A percentile compares a stretch with the other conserved stretches of the same genome.
These are phyloP conservation scores for Parasteatoda tepidariorum DNA, from an alignment of 1,140 invertebrate genomes.

Conservation along the genomic window DNA sequence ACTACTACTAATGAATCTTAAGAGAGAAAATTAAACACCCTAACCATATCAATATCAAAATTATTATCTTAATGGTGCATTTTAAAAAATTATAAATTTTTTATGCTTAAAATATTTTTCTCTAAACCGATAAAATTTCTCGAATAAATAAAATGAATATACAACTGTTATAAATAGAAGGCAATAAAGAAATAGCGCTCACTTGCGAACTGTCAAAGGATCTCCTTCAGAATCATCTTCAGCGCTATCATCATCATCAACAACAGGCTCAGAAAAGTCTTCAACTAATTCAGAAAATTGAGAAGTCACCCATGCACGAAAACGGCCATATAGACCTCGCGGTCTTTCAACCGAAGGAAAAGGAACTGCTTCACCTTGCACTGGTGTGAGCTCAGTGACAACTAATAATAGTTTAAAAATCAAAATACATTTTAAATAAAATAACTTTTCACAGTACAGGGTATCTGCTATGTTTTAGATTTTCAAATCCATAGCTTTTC, in stretches of 20 bases:
- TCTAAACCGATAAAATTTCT: too few relatives aligned
- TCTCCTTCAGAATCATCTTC: conserved; percentile 58
- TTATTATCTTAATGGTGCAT: too few relatives aligned
- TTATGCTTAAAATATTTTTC: too few relatives aligned
- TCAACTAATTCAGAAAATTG: conserved; percentile 41
- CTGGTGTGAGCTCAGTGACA: conserved; percentile 34
- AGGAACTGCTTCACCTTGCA: conserved; percentile 28
- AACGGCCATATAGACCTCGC: not conserved
- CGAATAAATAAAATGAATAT: too few relatives aligned
- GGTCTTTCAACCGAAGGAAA: conserved; percentile 22
- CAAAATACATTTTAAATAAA: not conserved
- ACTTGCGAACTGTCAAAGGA: conserved; percentile 59
- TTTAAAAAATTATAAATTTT: too few relatives aligned
- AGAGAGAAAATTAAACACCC: too few relatives aligned
- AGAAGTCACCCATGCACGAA: conserved; percentile 21
- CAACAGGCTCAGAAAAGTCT: conserved; percentile 55
- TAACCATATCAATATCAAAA: too few relatives aligned
- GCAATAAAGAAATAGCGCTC: not conserved
- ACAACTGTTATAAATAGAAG: too few relatives aligned
- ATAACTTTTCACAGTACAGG: not conserved
- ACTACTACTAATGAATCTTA: too few relatives aligned
- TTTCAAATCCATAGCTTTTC: too few relatives aligned
- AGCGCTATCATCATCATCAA: conserved; percentile 55
- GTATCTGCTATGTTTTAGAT: too few relatives aligned
- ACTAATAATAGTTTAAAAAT: conserved; percentile 15